Evolutionary conservation across 2,797 vertebrate species (phyloP).

Genomic region (Platyrinchus mystaceus): DNA sequence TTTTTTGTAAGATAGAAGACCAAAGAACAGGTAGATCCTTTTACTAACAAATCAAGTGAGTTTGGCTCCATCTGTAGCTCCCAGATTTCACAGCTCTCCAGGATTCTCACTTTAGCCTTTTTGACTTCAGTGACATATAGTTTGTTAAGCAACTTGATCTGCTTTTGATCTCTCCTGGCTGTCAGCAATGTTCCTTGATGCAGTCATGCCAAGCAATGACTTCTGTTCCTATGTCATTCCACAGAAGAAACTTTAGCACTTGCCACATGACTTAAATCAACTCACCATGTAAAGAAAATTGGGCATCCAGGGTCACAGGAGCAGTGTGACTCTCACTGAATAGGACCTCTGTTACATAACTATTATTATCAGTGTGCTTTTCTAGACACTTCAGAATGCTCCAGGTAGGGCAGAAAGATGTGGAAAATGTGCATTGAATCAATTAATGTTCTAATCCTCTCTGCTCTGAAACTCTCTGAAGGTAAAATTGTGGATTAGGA

Average conservation of each 20-base stretch:
- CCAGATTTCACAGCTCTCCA: conserved; percentile 56
- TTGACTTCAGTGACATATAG: conserved; percentile 51
- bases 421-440: neutral
- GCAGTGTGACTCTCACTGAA: neutral
- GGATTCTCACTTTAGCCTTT: conserved; percentile 50
- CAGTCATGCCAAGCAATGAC: conserved; percentile 49
- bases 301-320: conserved; percentile 20
- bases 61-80: conserved; percentile 52
- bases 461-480: neutral
- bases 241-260: conserved; percentile 62
- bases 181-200: conserved; percentile 61
- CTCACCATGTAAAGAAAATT: conserved; percentile 33
- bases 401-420: neutral
- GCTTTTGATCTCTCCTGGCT: conserved; percentile 71
- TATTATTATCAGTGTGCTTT: neutral
- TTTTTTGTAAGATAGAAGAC: neutral
- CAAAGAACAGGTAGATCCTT: neutral
- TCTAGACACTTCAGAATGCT: neutral
- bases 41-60: conserved; percentile 18
- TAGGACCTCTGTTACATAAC: neutral
- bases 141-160: conserved; percentile 74
- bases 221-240: conserved; percentile 55
- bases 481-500: neutral
- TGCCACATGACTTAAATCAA: conserved; percentile 70
- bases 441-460: neutral